Evolutionary conservation across 2,113 vertebrate genomes (phyloP).

Genomic region (Arenaria interpres): DNA sequence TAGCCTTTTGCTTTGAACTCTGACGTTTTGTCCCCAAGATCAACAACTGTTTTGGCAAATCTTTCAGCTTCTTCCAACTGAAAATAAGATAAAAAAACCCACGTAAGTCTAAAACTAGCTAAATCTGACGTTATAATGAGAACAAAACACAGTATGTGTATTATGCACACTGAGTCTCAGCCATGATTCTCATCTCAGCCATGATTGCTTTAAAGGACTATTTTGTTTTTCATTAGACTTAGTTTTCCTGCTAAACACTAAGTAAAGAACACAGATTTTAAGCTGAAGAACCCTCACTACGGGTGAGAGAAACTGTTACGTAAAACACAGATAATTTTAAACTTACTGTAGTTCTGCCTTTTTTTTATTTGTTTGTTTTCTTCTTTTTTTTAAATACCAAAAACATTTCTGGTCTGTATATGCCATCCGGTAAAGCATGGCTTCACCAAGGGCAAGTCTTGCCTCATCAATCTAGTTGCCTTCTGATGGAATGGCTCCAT

Average conservation of each 20-base stretch:
- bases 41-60: slow-evolving; percentile 92
- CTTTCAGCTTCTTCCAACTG: slow-evolving; percentile 96
- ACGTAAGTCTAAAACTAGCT: neutral
- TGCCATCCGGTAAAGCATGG: neutral
- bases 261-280: neutral
- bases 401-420: neutral
- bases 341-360: neutral
- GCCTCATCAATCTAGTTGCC: neutral
- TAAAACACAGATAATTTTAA: neutral
- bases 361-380: neutral
- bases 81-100: slow-evolving; percentile 51
- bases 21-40: slow-evolving; percentile 91
- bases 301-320: neutral
- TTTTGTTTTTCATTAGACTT: neutral
- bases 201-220: neutral
- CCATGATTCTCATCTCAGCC: neutral
- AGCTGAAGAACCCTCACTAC: neutral
- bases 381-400: neutral
- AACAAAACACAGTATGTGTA: neutral
- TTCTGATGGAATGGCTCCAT: neutral
- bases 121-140: neutral
- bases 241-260: neutral
- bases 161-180: neutral
- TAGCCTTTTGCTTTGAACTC: slow-evolving; percentile 97
- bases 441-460: neutral